phyloP scores from a whole-genome alignment of 2,888 invertebrate genomes.

The Macrosoma leucophasiata region DNA sequence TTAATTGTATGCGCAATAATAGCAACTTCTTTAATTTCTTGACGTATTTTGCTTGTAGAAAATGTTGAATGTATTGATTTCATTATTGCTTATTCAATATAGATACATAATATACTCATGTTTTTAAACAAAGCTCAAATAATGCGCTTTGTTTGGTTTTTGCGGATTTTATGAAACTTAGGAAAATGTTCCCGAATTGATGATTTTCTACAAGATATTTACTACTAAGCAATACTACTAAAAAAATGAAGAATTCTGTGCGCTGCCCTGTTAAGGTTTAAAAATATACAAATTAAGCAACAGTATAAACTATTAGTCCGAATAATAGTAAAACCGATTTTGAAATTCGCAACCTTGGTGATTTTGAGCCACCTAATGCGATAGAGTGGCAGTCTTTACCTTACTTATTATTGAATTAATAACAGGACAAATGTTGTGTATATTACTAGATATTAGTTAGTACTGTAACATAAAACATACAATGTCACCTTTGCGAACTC shows the following conservation, averaged over 20 bases:
- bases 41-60: constrained; percentile 7
- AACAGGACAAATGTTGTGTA: no score
- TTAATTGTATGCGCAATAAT: constrained; percentile 7
- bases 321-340: constrained; percentile 5
- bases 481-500: no score
- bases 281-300: constrained; percentile 6
- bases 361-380: constrained; percentile 21
- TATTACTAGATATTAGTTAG: no score
- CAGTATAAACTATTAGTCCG: constrained; percentile 4
- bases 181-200: constrained; percentile 8
- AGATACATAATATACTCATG: no score
- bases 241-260: constrained; percentile 8
- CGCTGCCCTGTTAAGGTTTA: constrained; percentile 7
- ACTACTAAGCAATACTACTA: constrained; percentile 6
- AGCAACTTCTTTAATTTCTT: constrained; percentile 10
- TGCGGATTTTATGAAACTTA: constrained; percentile 7
- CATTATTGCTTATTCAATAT: constrained; percentile 9
- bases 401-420: no score
- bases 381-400: no score
- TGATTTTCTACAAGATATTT: constrained; percentile 6
- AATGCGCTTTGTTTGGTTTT: constrained; percentile 4
- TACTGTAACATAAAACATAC: no score
- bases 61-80: constrained; percentile 6
- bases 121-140: constrained; percentile 3
- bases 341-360: constrained; percentile 8